Conservation (phyloP, 2,888 invertebrate species). For the Liopterus haemorrhoidalis region DNA sequence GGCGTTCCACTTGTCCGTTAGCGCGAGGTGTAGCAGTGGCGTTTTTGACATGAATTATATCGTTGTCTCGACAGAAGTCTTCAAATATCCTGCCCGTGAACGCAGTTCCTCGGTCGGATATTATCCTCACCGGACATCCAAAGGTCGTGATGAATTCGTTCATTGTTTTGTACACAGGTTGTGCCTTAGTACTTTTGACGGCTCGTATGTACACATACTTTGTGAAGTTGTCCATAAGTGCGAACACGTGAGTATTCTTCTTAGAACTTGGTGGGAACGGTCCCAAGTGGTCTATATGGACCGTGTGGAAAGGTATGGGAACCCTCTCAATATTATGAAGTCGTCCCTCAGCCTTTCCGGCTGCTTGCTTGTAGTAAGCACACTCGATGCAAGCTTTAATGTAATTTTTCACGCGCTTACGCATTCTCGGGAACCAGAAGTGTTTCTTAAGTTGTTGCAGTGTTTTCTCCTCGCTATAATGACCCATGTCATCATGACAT, state of each 20-base stretch:
- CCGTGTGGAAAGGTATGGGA: slow-evolving; percentile 39
- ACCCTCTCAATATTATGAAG: slow-evolving; percentile 40
- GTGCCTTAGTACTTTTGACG: slow-evolving; percentile 34
- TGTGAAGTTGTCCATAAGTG: slow-evolving; percentile 39
- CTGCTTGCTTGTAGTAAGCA: slow-evolving; percentile 34
- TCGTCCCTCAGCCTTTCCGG: slow-evolving; percentile 29
- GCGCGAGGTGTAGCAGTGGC: no score
- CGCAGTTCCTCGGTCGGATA: no score
- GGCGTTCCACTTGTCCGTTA: no score
- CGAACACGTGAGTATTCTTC: slow-evolving; percentile 37
- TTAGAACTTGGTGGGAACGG: slow-evolving; percentile 38
- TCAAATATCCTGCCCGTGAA: no score
- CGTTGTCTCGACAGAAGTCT: no score
- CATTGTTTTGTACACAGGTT: slow-evolving; percentile 31
- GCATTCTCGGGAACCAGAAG: slow-evolving; percentile 37
- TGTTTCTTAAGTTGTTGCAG: slow-evolving; percentile 27
- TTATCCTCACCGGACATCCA: no score
- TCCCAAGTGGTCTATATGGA: slow-evolving; percentile 43
- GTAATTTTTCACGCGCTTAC: slow-evolving; percentile 33
- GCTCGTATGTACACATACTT: slow-evolving; percentile 38
- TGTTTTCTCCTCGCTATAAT: slow-evolving; percentile 38
- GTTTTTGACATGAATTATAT: no score
- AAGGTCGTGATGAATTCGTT: no score
- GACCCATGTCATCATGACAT: slow-evolving; percentile 39
- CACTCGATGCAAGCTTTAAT: slow-evolving; percentile 34